phyloP scores from a whole-genome alignment of 2,113 vertebrate genomes.

The Rallus limicola region DNA sequence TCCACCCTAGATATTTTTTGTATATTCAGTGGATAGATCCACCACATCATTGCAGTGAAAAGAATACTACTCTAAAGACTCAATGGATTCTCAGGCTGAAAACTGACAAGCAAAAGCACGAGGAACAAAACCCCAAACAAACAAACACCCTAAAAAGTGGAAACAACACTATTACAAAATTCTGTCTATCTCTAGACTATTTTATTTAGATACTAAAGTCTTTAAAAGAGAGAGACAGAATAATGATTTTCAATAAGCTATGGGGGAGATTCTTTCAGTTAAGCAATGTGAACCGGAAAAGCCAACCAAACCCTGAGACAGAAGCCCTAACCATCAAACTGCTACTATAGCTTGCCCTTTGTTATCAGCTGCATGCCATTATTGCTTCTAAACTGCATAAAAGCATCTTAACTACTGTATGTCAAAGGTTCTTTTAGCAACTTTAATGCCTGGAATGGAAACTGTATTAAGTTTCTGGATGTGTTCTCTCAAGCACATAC shows the following conservation, averaged over 20 bases:
- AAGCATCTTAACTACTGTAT: neutral
- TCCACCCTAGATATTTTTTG: neutral
- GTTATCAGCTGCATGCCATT: neutral
- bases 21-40: neutral
- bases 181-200: neutral
- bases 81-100: neutral
- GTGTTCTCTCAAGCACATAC: neutral
- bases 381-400: neutral
- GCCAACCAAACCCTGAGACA: neutral
- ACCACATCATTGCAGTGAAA: neutral
- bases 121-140: neutral
- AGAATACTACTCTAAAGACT: neutral
- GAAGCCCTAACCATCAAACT: neutral
- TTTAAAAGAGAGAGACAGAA: neutral
- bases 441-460: neutral
- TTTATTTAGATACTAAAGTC: neutral
- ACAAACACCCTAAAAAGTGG: neutral
- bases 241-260: neutral
- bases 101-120: neutral
- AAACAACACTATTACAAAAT: neutral
- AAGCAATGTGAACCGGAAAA: neutral
- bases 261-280: neutral
- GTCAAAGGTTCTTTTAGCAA: neutral
- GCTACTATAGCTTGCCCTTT: neutral
- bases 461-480: neutral